Evolutionary conservation across 2,113 vertebrate genomes (phyloP).

Genomic region (Podarcis muralis): DNA sequence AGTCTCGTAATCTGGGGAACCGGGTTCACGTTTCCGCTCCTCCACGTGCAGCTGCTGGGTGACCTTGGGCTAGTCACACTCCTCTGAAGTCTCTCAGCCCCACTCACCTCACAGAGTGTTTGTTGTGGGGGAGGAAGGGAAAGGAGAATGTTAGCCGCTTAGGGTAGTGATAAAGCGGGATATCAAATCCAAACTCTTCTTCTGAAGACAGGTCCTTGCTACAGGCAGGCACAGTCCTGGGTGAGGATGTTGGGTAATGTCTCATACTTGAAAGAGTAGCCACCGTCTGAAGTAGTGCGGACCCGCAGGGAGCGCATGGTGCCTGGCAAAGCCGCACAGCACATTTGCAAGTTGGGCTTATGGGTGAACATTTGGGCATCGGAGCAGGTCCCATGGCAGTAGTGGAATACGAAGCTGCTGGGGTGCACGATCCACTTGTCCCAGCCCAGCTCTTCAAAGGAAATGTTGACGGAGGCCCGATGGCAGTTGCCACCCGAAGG

Average conservation of each 20-base stretch:
- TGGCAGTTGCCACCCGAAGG: constrained; percentile 81
- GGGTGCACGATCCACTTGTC: constrained; percentile 92
- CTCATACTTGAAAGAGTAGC: constrained; percentile 91
- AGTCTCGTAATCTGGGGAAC: too few relatives aligned
- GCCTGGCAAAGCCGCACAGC: constrained; percentile 86
- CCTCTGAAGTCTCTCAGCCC: too few relatives aligned
- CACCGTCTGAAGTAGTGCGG: constrained; percentile 90
- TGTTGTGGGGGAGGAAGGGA: too few relatives aligned
- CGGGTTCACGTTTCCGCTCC: too few relatives aligned
- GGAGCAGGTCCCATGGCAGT: constrained; percentile 89
- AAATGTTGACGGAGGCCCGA: constrained; percentile 83
- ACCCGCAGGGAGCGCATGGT: constrained; percentile 88
- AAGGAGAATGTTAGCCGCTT: too few relatives aligned
- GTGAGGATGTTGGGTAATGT: constrained; percentile 90
- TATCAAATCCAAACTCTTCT: too few relatives aligned
- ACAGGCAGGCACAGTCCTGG: constrained; percentile 90
- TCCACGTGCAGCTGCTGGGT: too few relatives aligned
- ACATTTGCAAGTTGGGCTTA: constrained; percentile 80
- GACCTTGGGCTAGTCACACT: too few relatives aligned
- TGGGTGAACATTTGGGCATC: constrained; percentile 65
- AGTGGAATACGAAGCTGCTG: constrained; percentile 86
- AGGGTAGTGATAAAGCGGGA: too few relatives aligned
- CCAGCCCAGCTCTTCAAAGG: constrained; percentile 93
- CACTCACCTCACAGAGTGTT: too few relatives aligned
- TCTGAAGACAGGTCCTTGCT: not conserved